Percentiles rank a stretch among this genome's conserved stretches.
Evolutionary conservation across 2,888 invertebrate genomes (phyloP).

Genomic region (Empis livida): DNA sequence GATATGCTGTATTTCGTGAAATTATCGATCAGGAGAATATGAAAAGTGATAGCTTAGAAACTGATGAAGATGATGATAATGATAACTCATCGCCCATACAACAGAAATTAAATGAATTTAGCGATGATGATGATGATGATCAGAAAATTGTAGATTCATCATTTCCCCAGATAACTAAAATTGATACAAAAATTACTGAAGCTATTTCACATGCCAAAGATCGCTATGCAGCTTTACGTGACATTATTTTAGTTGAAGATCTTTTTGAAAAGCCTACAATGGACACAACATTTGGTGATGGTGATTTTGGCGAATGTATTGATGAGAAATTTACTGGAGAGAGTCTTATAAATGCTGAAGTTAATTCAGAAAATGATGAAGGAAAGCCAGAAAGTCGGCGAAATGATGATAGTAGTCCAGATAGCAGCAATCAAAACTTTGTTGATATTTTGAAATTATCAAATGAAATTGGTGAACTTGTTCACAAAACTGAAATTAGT

Average conservation of each 20-base stretch:
- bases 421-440: slow-evolving; percentile 29
- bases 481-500: slow-evolving; percentile 18
- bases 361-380: not conserved
- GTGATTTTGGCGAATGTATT: not conserved
- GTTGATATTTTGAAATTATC: slow-evolving; percentile 14
- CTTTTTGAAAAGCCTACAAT: slow-evolving; percentile 37
- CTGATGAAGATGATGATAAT: slow-evolving; percentile 11
- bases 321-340: no score
- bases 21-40: slow-evolving; percentile 63
- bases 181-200: slow-evolving; percentile 39
- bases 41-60: slow-evolving; percentile 23
- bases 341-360: not conserved
- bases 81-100: not conserved
- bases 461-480: slow-evolving; percentile 11
- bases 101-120: not conserved
- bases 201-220: slow-evolving; percentile 45
- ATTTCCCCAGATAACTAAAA: slow-evolving; percentile 21
- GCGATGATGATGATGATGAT: slow-evolving; percentile 28
- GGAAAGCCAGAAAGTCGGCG: not conserved
- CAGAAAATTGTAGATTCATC: slow-evolving; percentile 19
- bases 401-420: slow-evolving; percentile 30
- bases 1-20: slow-evolving; percentile 81
- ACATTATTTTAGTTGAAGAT: slow-evolving; percentile 54
- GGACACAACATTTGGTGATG: not conserved
- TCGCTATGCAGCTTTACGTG: slow-evolving; percentile 69